These are phyloP conservation scores for Limanda limanda DNA, from an alignment of 2,113 vertebrate genomes.

Conservation along the genomic window DNA sequence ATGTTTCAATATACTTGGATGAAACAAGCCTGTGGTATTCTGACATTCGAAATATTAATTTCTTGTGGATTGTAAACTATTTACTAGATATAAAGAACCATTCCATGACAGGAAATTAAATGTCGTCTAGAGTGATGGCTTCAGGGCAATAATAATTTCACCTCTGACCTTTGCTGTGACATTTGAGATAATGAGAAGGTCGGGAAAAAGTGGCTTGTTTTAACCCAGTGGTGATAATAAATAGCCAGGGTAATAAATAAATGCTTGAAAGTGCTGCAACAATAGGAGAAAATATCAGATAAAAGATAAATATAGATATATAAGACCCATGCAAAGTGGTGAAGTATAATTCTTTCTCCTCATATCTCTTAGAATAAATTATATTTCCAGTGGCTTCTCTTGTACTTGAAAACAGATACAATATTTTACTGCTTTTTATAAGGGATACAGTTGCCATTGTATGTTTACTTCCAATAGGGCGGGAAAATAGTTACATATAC, in stretches of 20 bases:
- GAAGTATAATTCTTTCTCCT: background rate
- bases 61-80: constrained; percentile 21
- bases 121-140: constrained; percentile 13
- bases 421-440: background rate
- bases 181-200: constrained; percentile 22
- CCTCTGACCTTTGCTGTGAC: constrained; percentile 33
- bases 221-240: background rate
- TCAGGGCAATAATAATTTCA: constrained; percentile 26
- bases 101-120: constrained; percentile 4
- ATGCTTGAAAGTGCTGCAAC: background rate
- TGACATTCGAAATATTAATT: constrained; percentile 17
- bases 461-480: background rate
- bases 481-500: background rate
- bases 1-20: constrained; percentile 4
- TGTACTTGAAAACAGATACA: background rate
- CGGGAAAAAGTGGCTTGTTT: background rate
- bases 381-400: background rate
- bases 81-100: constrained; percentile 9
- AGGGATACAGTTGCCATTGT: no score
- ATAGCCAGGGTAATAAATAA: constrained; percentile 19
- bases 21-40: constrained; percentile 4
- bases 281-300: background rate
- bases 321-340: background rate
- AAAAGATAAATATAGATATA: background rate
- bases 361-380: background rate